Evolutionary conservation across 2,888 invertebrate species (phyloP).

Genomic region (Nemurella pictetii): DNA sequence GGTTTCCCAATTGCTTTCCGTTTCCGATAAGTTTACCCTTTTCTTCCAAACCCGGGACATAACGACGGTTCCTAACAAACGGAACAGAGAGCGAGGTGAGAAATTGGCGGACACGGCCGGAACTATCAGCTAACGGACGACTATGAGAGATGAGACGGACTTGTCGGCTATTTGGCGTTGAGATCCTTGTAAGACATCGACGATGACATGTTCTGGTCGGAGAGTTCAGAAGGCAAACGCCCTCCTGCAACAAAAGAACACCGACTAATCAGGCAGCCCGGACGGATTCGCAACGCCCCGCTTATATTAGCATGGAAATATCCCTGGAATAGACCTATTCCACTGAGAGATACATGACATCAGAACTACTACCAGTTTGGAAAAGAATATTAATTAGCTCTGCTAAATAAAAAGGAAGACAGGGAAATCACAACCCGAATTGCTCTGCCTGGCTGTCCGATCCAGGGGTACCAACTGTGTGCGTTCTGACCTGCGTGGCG

Average conservation of each 20-base stretch:
- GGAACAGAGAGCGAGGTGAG: not conserved
- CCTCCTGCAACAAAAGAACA: not conserved
- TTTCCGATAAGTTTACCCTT: not conserved
- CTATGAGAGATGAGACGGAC: not conserved
- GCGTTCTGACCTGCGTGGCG: not conserved
- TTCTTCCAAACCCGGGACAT: not conserved
- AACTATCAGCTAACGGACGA: not conserved
- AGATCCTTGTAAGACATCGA: not conserved
- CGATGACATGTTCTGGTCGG: constrained; percentile 6
- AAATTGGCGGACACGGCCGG: not conserved
- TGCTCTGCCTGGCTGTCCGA: too few relatives aligned
- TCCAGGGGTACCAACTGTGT: too few relatives aligned
- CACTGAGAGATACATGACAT: too few relatives aligned
- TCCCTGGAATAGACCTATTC: not conserved
- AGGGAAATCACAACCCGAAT: too few relatives aligned
- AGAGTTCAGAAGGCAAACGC: constrained; percentile 2
- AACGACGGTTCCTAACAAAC: not conserved
- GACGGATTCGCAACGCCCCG: too few relatives aligned
- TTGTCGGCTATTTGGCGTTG: not conserved
- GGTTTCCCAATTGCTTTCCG: not conserved
- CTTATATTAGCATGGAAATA: not conserved
- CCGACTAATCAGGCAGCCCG: not conserved
- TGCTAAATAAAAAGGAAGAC: too few relatives aligned
- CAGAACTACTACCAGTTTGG: too few relatives aligned
- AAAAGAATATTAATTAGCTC: too few relatives aligned